These are phyloP conservation scores for Scaptomyza cyrtandrae DNA, from an alignment of 2,888 invertebrate genomes.

Conservation along the genomic window DNA sequence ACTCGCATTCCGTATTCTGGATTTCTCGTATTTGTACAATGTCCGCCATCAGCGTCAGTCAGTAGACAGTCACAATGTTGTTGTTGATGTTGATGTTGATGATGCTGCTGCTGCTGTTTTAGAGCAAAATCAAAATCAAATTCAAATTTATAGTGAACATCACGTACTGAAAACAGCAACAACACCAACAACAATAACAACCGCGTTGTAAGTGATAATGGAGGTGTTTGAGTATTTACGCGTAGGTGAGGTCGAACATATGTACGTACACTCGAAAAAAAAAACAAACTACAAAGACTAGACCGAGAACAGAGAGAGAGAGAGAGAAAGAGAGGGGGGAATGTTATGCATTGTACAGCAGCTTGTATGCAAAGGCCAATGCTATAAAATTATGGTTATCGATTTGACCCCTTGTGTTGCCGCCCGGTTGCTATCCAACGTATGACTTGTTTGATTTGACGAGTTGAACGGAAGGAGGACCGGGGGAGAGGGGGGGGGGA, in stretches of 20 bases:
- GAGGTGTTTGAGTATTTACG: conserved; percentile 69
- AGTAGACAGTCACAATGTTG: conserved; percentile 46
- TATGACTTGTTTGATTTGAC: conserved; percentile 68
- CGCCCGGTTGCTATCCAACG: conserved; percentile 31
- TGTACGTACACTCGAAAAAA: not conserved
- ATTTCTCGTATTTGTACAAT: conserved; percentile 58
- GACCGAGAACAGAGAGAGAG: not conserved
- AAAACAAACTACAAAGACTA: not conserved
- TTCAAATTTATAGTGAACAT: conserved; percentile 80
- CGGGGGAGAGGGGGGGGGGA: not conserved
- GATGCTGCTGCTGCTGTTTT: conserved; percentile 63
- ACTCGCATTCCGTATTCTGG: conserved; percentile 35
- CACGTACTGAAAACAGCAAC: conserved; percentile 74
- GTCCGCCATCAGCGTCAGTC: conserved; percentile 61
- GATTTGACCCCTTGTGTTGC: conserved; percentile 77
- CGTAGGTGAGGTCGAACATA: conserved; percentile 57
- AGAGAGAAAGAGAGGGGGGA: not conserved
- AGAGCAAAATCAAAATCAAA: conserved; percentile 77
- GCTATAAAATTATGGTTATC: conserved; percentile 75
- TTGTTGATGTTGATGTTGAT: conserved; percentile 38
- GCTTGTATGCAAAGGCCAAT: conserved; percentile 42
- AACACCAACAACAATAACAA: conserved; percentile 19
- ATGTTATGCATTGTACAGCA: conserved; percentile 16
- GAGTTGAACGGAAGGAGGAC: conserved; percentile 3
- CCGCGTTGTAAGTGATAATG: conserved; percentile 74